Conservation (phyloP, 2,113 vertebrate genomes). For the Empidonax traillii region DNA sequence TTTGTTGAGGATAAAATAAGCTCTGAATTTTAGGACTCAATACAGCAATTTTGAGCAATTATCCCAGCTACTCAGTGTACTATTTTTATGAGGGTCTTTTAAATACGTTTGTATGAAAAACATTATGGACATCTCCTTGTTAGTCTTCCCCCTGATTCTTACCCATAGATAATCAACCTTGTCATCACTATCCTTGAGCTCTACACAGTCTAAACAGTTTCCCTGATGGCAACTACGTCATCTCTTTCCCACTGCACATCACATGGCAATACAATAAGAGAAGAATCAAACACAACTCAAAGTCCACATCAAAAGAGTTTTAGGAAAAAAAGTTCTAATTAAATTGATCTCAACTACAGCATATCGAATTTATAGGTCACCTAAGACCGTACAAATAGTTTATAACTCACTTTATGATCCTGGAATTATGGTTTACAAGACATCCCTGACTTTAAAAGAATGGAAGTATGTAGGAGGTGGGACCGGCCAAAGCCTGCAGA, state of each 20-base stretch:
- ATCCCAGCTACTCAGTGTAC: not conserved
- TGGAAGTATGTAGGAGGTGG: too few species aligned
- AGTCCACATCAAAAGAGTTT: not conserved
- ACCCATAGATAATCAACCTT: not conserved
- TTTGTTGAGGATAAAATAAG: not conserved
- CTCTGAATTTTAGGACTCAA: not conserved
- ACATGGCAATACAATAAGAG: accelerated
- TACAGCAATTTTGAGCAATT: not conserved
- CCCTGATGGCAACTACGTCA: not conserved
- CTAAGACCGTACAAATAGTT: not conserved
- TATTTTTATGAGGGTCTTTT: not conserved
- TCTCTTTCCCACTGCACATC: not conserved
- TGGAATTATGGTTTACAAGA: not conserved
- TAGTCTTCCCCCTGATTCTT: not conserved
- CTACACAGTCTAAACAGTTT: not conserved
- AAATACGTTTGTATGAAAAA: not conserved
- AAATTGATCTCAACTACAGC: not conserved
- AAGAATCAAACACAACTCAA: not conserved
- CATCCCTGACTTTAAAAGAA: not conserved
- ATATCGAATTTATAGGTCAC: not conserved
- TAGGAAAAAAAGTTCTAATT: not conserved
- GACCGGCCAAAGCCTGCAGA: too few species aligned
- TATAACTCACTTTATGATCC: not conserved
- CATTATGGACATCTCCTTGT: not conserved
- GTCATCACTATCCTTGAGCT: not conserved